Evolutionary conservation across 2,113 vertebrate genomes (phyloP), one percentile per base, ranked within the genome.

Genomic region (Trachemys scripta): DNA sequence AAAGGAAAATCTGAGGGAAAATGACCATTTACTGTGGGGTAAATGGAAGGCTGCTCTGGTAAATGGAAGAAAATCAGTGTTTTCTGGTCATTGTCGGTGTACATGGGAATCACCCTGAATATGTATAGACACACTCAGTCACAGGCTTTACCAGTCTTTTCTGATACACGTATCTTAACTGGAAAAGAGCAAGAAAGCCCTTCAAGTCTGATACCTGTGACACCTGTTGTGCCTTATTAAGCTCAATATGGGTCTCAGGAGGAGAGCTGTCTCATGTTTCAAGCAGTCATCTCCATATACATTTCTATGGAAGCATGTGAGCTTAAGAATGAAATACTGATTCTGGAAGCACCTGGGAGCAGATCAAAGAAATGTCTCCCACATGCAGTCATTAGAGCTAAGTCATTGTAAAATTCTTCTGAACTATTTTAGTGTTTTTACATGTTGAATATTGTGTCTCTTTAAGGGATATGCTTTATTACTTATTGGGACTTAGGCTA

Each of bases 261-360:
- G 65, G 94, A 97, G 94, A 94, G 47, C 49, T 76, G 35, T 92
- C 75, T 93, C 83, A 79, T 56, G 54, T 97, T 97, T 96, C 95
- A 93, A 81, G 10, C 38, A 82, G 47, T 47, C 29, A 24, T 87
- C 95, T 95, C 2, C 4, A 75, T 54, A 72, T 47, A 82, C 88
- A 78, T 95, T 95, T 93, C 57, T 87, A 2, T 38, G 38, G 49
- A 85, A 53, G 31, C 54, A 22, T 82, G 54, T 31, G 47, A 79
- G 75, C 51, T 65, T 51, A 53, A 92, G 72, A 86, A 81, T 89
- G 42, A 72, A 65, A 45, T 85, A 27, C 4, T 82, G 86, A 79
- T 95, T 84, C 45, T 84, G 50, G 50, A 5, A 76, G 6, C 75
- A 8, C 4, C 56, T 89, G 72, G n/a, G 92, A 92, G 2, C 29